A percentile compares a stretch with the other conserved stretches of the same genome.
phyloP scores from a whole-genome alignment of 2,888 invertebrate species.

The Mimachlamys varia region DNA sequence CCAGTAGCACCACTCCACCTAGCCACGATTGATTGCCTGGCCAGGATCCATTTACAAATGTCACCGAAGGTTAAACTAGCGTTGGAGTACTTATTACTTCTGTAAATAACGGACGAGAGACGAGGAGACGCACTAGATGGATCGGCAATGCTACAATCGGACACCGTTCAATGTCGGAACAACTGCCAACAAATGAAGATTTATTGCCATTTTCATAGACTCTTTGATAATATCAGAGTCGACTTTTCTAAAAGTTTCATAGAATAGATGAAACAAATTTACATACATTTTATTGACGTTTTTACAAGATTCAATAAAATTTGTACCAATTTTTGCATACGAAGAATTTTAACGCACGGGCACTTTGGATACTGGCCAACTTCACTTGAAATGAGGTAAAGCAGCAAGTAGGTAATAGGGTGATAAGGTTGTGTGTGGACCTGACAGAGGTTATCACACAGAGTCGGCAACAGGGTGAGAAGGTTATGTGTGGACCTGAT shows the following conservation, averaged over 20 bases:
- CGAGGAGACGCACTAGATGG: constrained; percentile 1
- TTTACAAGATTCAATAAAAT: constrained; percentile 26
- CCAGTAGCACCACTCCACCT: constrained; percentile 12
- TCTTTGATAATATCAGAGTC: constrained; percentile 7
- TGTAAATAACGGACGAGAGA: background rate
- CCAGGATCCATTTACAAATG: constrained; percentile 39
- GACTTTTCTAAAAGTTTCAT: background rate
- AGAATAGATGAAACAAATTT: constrained; percentile 22
- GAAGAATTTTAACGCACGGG: background rate
- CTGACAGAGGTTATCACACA: background rate
- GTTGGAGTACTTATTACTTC: constrained; percentile 21
- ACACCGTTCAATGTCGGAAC: constrained; percentile 26
- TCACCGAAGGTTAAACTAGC: constrained; percentile 37
- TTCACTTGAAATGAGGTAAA: background rate
- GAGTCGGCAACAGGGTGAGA: too few species aligned
- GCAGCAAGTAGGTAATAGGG: background rate
- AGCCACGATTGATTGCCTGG: constrained; percentile 37
- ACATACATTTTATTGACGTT: constrained; percentile 13
- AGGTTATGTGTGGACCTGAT: too few species aligned
- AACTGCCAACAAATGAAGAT: constrained; percentile 36
- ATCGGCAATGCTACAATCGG: background rate
- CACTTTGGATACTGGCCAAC: background rate
- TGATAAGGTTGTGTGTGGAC: background rate
- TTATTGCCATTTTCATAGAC: constrained; percentile 8
- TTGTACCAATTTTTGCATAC: constrained; percentile 22